A percentile compares a stretch with the other conserved stretches of the same genome.
Conservation (phyloP, 2,797 vertebrate species). For the Gymnopithys bicolor region DNA sequence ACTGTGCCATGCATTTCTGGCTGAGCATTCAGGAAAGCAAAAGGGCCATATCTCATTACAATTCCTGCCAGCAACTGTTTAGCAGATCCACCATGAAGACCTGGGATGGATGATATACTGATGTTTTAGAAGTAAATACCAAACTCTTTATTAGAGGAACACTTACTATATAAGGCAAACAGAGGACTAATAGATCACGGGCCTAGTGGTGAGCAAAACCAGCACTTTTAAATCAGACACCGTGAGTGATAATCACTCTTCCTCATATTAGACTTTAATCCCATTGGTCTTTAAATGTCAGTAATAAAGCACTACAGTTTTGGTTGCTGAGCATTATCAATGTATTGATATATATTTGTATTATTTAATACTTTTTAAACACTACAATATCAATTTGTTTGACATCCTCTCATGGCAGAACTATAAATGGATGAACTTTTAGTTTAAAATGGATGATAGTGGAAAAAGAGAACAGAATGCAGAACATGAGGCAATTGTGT, state of each 20-base stretch:
- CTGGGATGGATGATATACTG: background rate
- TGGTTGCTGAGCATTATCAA: constrained; percentile 32
- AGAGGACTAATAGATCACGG: background rate
- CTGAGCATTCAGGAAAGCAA: background rate
- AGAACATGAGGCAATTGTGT: constrained; percentile 62
- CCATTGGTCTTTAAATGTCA: constrained; percentile 14
- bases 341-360: constrained; percentile 12
- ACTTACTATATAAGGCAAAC: background rate
- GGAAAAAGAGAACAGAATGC: constrained; percentile 52
- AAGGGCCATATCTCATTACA: background rate
- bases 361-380: constrained; percentile 50
- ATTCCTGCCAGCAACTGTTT: background rate
- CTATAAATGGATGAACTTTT: constrained; percentile 48
- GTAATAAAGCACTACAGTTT: background rate
- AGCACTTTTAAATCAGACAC: background rate
- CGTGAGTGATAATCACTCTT: constrained; percentile 13
- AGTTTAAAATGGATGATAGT: constrained; percentile 64
- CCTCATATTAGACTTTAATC: background rate
- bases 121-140: background rate
- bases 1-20: rapidly evolving
- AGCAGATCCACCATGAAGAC: background rate
- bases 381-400: constrained; percentile 8
- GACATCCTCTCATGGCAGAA: background rate
- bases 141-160: background rate
- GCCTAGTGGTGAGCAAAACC: background rate